phyloP scores from a whole-genome alignment of 2,113 vertebrate genomes.

The Plecturocebus donacophilus region DNA sequence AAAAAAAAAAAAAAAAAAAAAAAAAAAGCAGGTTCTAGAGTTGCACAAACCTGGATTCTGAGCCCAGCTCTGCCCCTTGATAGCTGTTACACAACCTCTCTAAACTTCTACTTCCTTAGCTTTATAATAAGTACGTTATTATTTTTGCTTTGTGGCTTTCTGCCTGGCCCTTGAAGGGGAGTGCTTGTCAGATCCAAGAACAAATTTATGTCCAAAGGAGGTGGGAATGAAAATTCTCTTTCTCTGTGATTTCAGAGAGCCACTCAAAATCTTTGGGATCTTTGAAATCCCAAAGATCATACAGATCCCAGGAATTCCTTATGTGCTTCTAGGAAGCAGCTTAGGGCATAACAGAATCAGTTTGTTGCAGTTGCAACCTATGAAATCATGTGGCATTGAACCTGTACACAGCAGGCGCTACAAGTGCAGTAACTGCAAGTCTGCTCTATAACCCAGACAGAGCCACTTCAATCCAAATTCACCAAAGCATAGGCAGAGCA shows the following conservation, averaged over 20 bases:
- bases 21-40: background rate
- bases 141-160: background rate
- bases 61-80: background rate
- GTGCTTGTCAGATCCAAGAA: background rate
- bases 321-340: background rate
- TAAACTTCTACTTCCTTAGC: background rate
- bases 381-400: background rate
- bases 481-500: background rate
- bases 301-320: background rate
- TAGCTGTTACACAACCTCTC: background rate
- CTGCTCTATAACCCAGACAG: background rate
- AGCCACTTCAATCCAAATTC: background rate
- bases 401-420: background rate
- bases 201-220: background rate
- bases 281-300: background rate
- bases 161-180: background rate
- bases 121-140: background rate
- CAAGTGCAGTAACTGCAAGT: rapidly evolving
- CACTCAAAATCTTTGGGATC: too few species aligned
- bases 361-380: background rate
- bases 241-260: background rate
- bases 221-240: background rate
- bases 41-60: background rate
- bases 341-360: background rate
- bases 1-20: too few species aligned